Evolutionary conservation across 2,797 vertebrate genomes (phyloP).

Genomic region (Podargus strigoides): DNA sequence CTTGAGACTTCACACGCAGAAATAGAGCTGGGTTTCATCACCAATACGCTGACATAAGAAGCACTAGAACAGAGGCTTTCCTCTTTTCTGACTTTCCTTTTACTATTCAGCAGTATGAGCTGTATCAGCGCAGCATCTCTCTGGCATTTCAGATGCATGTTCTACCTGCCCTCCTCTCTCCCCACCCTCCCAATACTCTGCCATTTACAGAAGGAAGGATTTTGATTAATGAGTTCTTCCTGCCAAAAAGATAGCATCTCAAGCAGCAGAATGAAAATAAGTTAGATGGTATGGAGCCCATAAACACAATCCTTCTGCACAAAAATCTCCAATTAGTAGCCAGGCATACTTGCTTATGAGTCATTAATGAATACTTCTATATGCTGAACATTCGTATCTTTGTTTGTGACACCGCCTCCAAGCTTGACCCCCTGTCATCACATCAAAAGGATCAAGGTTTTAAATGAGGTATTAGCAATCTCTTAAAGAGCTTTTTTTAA

Average conservation of each 20-base stretch:
- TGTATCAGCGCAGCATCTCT: neutral
- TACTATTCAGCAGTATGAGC: neutral
- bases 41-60: neutral
- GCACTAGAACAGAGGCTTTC: neutral
- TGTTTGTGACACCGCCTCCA: slow-evolving; percentile 46
- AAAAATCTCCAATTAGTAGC: slow-evolving; percentile 55
- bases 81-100: neutral
- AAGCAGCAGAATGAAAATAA: slow-evolving; percentile 5
- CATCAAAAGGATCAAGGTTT: slow-evolving; percentile 53
- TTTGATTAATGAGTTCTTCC: slow-evolving; percentile 51
- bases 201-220: slow-evolving; percentile 24
- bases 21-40: neutral
- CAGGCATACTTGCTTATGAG: slow-evolving; percentile 27
- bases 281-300: neutral
- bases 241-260: slow-evolving; percentile 16
- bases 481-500: slow-evolving; percentile 50
- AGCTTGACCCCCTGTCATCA: slow-evolving; percentile 48
- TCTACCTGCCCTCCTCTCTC: slow-evolving; percentile 12
- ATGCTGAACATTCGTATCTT: slow-evolving; percentile 42
- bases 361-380: slow-evolving; percentile 67
- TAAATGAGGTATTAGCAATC: slow-evolving; percentile 28
- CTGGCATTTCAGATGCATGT: neutral
- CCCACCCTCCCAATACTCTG: neutral
- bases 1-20: neutral
- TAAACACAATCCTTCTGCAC: slow-evolving; percentile 35